Evolutionary conservation across 2,888 invertebrate species (phyloP).

Genomic region (Marronus borbonicus): DNA sequence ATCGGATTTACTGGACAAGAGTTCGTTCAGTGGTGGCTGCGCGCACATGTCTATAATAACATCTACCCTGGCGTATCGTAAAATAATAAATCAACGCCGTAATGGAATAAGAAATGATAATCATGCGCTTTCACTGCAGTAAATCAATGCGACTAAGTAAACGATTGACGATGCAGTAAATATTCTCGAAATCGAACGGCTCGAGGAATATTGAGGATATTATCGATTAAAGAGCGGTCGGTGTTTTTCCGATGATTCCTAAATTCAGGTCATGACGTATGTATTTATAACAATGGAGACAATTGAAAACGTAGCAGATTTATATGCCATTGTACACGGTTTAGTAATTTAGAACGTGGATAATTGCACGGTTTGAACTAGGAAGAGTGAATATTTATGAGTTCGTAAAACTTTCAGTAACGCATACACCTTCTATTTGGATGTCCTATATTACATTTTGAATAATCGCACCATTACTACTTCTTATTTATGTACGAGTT

Average conservation of each 20-base stretch:
- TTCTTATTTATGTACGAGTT: too few species aligned
- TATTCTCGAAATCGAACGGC: background rate
- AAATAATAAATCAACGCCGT: constrained; percentile 25
- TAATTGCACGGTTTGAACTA: background rate
- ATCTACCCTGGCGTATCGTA: constrained; percentile 24
- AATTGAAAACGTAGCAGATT: constrained; percentile 8
- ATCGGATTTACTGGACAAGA: constrained; percentile 28
- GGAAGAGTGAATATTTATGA: too few species aligned
- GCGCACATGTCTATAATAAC: constrained; percentile 2
- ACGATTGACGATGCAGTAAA: constrained; percentile 1
- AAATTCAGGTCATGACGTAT: background rate
- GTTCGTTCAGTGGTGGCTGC: constrained; percentile 8
- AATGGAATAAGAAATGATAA: constrained; percentile 27
- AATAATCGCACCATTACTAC: too few species aligned
- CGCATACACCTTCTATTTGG: too few species aligned
- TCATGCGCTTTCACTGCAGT: constrained; percentile 19
- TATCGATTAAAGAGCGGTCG: background rate
- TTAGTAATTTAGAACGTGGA: background rate
- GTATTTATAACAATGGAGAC: constrained; percentile 4
- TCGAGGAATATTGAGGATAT: background rate
- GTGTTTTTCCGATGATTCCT: background rate
- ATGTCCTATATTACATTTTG: too few species aligned
- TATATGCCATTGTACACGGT: constrained; percentile 1
- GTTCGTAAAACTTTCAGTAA: too few species aligned
- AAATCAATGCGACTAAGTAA: constrained; percentile 5